These are phyloP conservation scores for Macaca mulatta DNA, from an alignment of 2,113 vertebrate genomes.

Conservation along the genomic window DNA sequence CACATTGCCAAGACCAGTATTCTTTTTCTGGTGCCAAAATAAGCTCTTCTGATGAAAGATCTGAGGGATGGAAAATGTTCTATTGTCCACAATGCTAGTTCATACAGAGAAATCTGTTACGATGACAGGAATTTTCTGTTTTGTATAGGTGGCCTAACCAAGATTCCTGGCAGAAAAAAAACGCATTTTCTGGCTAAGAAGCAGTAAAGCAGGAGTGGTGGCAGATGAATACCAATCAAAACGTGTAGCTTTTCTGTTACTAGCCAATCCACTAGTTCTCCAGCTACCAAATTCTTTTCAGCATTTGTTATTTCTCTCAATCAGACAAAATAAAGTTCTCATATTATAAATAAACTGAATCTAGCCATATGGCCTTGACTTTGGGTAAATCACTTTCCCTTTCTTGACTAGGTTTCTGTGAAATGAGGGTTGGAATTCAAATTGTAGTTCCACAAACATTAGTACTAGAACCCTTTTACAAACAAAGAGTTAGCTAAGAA, in stretches of 20 bases:
- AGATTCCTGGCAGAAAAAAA: neutral
- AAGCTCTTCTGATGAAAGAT: conserved; percentile 26
- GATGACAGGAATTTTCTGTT: neutral
- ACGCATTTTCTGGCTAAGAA: conserved; percentile 25
- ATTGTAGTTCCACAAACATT: neutral
- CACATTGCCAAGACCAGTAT: neutral
- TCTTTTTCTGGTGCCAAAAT: conserved; percentile 40
- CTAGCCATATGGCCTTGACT: neutral
- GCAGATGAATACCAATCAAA: neutral
- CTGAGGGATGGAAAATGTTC: neutral
- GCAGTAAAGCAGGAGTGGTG: neutral
- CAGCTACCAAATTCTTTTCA: neutral
- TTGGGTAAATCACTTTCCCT: neutral
- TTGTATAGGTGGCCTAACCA: neutral
- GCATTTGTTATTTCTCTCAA: neutral
- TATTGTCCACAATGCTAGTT: neutral
- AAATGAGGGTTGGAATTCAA: neutral
- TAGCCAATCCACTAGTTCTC: neutral
- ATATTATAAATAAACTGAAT: neutral
- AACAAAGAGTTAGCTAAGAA: neutral
- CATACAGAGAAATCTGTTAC: neutral
- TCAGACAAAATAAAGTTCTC: neutral
- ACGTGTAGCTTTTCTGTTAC: neutral
- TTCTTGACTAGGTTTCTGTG: neutral
- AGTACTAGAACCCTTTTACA: neutral